A percentile compares a stretch with the other conserved stretches of the same genome.
These are phyloP conservation scores for Limnephilus auricula DNA, from an alignment of 2,888 invertebrate genomes.

Conservation along the genomic window DNA sequence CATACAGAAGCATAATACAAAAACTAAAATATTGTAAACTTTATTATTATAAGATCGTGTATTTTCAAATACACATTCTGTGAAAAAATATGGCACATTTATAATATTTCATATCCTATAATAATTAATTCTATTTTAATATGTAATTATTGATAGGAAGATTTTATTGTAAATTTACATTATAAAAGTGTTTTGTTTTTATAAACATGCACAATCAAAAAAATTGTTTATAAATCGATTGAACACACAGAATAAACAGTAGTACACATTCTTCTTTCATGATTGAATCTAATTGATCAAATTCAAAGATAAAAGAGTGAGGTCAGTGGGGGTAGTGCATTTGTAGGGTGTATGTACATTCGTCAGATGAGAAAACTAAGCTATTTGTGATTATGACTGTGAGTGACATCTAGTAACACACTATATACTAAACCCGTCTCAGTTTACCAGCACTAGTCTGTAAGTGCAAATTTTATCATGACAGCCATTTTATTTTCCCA, in stretches of 20 bases:
- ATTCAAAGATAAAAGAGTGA: neutral
- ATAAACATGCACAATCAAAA: neutral
- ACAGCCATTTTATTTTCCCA: too few relatives aligned
- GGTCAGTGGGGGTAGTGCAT: too few relatives aligned
- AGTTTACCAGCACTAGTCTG: too few relatives aligned
- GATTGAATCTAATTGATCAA: neutral
- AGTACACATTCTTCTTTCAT: too few relatives aligned
- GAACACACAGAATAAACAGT: too few relatives aligned
- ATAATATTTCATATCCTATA: neutral
- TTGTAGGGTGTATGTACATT: too few relatives aligned
- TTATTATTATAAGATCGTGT: neutral
- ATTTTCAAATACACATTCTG: neutral
- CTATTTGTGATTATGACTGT: too few relatives aligned
- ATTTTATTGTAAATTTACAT: neutral
- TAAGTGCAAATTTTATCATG: too few relatives aligned
- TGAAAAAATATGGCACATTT: slow-evolving; percentile 32
- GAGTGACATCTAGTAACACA: too few relatives aligned
- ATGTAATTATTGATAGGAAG: neutral
- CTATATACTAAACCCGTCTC: too few relatives aligned
- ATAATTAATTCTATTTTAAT: neutral
- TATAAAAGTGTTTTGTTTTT: neutral
- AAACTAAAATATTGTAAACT: neutral
- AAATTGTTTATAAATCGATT: neutral
- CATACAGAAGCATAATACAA: neutral
- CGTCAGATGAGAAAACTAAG: too few relatives aligned